phyloP scores from a whole-genome alignment of 1,140 invertebrate genomes.

The Bombus affinis region DNA sequence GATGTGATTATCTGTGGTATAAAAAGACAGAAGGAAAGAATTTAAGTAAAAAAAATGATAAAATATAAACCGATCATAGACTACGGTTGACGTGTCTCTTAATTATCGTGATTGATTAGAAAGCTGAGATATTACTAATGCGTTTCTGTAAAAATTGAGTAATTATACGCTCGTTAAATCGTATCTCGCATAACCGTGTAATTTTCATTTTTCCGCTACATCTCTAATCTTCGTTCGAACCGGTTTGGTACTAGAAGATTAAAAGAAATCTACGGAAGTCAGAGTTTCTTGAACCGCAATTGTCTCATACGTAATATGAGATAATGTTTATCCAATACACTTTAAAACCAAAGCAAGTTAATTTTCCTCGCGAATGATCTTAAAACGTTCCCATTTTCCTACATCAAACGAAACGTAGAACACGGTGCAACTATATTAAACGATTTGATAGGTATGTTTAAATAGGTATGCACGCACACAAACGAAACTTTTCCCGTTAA shows the following conservation, averaged over 20 bases:
- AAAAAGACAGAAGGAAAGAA: no score
- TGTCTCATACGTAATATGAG: background rate
- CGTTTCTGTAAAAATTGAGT: background rate
- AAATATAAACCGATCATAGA: background rate
- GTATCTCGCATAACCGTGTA: background rate
- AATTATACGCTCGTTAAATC: background rate
- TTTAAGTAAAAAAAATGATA: background rate
- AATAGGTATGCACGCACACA: background rate
- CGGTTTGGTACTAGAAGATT: background rate
- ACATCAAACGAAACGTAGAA: background rate
- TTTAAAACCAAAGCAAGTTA: background rate
- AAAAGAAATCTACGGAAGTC: background rate
- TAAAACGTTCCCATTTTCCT: no score
- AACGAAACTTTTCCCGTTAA: no score
- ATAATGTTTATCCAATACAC: background rate
- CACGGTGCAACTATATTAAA: background rate
- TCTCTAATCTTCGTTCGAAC: background rate
- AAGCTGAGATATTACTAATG: background rate
- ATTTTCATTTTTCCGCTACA: background rate
- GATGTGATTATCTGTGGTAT: no score
- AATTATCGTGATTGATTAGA: background rate
- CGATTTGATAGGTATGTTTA: background rate
- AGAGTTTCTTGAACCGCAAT: background rate
- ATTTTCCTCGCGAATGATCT: no score
- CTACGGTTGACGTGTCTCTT: background rate